Percentiles rank a stretch among this genome's conserved stretches.
Evolutionary conservation across 1,140 invertebrate species (phyloP).

Genomic region (Chymomyza costata): DNA sequence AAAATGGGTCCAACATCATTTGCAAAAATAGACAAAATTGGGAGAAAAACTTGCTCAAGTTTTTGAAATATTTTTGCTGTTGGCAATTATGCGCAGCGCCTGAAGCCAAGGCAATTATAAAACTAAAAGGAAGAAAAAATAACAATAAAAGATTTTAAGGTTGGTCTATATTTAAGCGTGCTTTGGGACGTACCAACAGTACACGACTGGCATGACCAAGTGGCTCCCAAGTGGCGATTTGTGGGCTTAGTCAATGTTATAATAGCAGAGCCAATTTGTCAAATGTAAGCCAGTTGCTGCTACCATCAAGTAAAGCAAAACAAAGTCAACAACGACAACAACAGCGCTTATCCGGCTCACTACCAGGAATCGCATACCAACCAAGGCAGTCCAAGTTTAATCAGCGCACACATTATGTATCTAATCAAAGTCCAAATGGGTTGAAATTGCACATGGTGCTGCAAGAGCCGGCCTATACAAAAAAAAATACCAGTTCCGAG

Average conservation of each 20-base stretch:
- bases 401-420: slow-evolving; percentile 15
- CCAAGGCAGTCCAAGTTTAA: not conserved
- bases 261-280: too few relatives aligned
- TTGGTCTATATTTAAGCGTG: slow-evolving; percentile 40
- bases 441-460: slow-evolving; percentile 27
- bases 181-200: not conserved
- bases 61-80: slow-evolving; percentile 5
- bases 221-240: not conserved
- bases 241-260: too few relatives aligned
- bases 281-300: too few relatives aligned
- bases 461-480: slow-evolving; percentile 12
- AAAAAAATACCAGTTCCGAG: too few relatives aligned
- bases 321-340: too few relatives aligned
- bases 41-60: slow-evolving; percentile 12
- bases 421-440: slow-evolving; percentile 50
- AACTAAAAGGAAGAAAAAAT: too few relatives aligned
- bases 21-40: slow-evolving; percentile 5
- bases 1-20: too few relatives aligned
- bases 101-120: too few relatives aligned
- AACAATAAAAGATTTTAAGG: slow-evolving; percentile 21
- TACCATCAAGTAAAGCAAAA: too few relatives aligned
- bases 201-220: slow-evolving; percentile 22
- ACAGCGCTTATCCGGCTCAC: not conserved
- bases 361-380: not conserved
- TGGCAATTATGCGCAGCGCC: not conserved